Conservation (phyloP, 2,888 invertebrate species). For the Erpobdella octoculata region DNA sequence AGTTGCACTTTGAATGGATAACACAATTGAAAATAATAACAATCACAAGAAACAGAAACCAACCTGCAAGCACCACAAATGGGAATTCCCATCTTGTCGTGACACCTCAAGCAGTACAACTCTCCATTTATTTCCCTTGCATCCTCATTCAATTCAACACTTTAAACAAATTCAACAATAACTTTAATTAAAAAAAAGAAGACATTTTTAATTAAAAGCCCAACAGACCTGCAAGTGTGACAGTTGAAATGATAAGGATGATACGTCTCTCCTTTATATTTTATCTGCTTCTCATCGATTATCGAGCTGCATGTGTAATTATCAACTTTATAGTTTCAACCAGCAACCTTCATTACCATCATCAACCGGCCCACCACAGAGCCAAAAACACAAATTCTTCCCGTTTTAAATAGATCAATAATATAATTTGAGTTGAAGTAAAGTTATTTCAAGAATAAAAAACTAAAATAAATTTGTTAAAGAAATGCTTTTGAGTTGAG, state of each 20-base stretch:
- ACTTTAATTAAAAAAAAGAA: neutral
- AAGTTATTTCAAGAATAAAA: no score
- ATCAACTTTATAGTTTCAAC: no score
- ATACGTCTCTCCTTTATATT: slow-evolving; percentile 77
- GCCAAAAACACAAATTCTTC: no score
- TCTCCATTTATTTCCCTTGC: slow-evolving; percentile 92
- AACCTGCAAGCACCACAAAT: slow-evolving; percentile 88
- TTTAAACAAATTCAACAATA: neutral
- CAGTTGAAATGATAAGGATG: slow-evolving; percentile 99
- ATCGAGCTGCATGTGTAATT: no score
- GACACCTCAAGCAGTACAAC: slow-evolving; percentile 90
- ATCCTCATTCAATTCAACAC: slow-evolving; percentile 83
- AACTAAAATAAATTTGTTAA: no score
- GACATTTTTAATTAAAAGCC: neutral
- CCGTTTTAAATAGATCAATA: no score
- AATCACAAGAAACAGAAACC: neutral
- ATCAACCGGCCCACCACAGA: no score
- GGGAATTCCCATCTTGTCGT: slow-evolving; percentile 99
- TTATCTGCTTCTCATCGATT: slow-evolving; percentile 55
- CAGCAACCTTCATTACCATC: no score
- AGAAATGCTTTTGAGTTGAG: no score
- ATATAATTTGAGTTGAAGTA: no score
- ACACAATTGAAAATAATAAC: neutral
- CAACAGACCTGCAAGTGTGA: slow-evolving; percentile 57
- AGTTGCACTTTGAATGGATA: neutral